Conservation (phyloP, 1,140 invertebrate genomes). For the Lepidurus packardi region DNA sequence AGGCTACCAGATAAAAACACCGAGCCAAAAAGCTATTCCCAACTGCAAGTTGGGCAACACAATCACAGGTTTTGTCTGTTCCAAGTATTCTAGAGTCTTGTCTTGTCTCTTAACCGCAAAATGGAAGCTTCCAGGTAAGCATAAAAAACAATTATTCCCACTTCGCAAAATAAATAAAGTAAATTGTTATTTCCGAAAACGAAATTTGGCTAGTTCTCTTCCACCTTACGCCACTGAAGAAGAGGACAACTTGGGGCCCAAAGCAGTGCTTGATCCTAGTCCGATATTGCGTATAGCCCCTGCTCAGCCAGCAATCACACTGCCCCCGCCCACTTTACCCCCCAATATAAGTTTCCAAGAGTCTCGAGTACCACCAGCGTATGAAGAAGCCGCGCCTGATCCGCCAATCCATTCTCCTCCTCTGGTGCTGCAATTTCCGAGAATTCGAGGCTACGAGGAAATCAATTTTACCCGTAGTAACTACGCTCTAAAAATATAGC, state of each 20-base stretch:
- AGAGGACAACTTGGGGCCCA: background rate
- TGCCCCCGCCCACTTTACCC: background rate
- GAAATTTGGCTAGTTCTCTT: background rate
- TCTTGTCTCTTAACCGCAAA: background rate
- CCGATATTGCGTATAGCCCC: background rate
- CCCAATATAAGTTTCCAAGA: background rate
- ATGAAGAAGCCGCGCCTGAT: background rate
- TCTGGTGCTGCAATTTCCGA: background rate
- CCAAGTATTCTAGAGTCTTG: background rate
- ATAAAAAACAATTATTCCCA: background rate
- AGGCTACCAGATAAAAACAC: conserved; percentile 13
- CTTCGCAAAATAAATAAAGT: background rate
- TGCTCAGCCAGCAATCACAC: background rate
- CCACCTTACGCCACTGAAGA: background rate
- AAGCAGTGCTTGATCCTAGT: background rate
- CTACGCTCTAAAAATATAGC: background rate
- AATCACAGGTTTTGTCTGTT: background rate
- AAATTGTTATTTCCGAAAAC: background rate
- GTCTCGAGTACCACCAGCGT: background rate
- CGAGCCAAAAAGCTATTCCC: background rate
- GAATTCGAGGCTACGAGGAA: background rate
- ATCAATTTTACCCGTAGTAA: background rate
- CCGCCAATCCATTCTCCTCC: background rate
- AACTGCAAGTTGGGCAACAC: background rate
- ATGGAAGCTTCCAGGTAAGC: background rate